These are phyloP conservation scores for Xanthorhoe designata DNA, from an alignment of 2,888 invertebrate genomes.

Conservation along the genomic window DNA sequence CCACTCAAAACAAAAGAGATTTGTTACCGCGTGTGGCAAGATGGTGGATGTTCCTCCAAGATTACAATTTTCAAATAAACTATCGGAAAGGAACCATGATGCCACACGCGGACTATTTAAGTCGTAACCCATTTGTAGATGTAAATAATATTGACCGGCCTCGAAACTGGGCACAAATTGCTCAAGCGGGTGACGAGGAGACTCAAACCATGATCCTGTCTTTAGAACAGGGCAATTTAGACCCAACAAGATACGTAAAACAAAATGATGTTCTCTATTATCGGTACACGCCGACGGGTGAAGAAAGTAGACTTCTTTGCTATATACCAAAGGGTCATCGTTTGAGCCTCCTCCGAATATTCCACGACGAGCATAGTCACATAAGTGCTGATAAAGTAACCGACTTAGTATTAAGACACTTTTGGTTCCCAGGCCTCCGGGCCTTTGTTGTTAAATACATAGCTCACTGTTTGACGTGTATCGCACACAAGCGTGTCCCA, in stretches of 20 bases:
- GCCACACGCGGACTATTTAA: slow-evolving; percentile 35
- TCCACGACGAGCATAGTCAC: slow-evolving; percentile 38
- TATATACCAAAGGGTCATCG: too few species aligned
- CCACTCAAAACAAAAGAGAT: slow-evolving; percentile 45
- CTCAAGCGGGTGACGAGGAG: slow-evolving; percentile 40
- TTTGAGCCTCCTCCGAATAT: slow-evolving; percentile 41
- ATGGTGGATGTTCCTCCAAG: slow-evolving; percentile 30
- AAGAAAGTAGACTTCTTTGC: too few species aligned
- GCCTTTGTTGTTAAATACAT: slow-evolving; percentile 25
- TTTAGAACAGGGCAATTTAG: slow-evolving; percentile 24
- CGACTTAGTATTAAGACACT: slow-evolving; percentile 27
- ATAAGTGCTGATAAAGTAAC: slow-evolving; percentile 27
- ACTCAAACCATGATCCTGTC: slow-evolving; percentile 34
- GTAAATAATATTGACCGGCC: slow-evolving; percentile 8
- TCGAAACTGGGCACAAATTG: slow-evolving; percentile 38
- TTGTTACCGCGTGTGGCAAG: slow-evolving; percentile 44
- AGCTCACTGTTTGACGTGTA: slow-evolving; percentile 25
- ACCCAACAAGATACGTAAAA: too few species aligned
- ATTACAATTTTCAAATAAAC: slow-evolving; percentile 42
- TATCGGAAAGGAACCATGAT: slow-evolving; percentile 44
- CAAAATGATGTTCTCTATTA: too few species aligned
- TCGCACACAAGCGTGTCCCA: too few species aligned
- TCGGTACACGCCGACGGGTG: too few species aligned
- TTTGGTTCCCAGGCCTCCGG: slow-evolving; percentile 35
- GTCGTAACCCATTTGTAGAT: not conserved